These are phyloP conservation scores for Synergus laeviventris DNA, from an alignment of 2,888 invertebrate genomes.

Conservation along the genomic window DNA sequence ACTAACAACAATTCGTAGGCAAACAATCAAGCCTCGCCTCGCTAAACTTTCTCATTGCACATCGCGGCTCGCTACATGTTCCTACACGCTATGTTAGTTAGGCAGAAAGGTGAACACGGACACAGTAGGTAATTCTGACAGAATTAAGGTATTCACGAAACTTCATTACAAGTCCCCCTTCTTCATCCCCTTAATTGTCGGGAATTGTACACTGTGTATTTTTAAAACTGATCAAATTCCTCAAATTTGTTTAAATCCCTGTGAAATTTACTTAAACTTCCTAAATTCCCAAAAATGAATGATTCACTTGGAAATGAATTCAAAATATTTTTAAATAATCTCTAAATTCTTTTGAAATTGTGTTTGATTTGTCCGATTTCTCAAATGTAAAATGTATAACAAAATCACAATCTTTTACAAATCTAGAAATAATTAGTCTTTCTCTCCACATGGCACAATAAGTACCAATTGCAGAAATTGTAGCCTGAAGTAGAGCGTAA, in stretches of 20 bases:
- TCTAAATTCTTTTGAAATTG: no score
- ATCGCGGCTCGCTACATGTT: slow-evolving; percentile 26
- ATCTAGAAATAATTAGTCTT: background rate
- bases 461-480: background rate
- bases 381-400: no score
- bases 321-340: no score
- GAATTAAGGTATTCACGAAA: slow-evolving; percentile 1
- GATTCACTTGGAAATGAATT: no score
- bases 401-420: no score
- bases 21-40: slow-evolving; percentile 68
- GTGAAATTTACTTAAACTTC: no score
- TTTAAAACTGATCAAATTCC: background rate
- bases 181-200: background rate
- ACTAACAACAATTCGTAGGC: slow-evolving; percentile 69
- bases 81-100: slow-evolving; percentile 31
- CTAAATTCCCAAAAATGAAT: no score
- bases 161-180: background rate
- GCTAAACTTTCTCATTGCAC: slow-evolving; percentile 60
- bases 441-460: background rate
- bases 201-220: background rate
- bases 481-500: slow-evolving; percentile 17
- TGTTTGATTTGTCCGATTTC: no score
- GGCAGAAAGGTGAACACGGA: slow-evolving; percentile 10
- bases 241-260: no score
- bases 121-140: background rate